Conservation (phyloP, 2,797 vertebrate genomes). For the Carapus acus region DNA sequence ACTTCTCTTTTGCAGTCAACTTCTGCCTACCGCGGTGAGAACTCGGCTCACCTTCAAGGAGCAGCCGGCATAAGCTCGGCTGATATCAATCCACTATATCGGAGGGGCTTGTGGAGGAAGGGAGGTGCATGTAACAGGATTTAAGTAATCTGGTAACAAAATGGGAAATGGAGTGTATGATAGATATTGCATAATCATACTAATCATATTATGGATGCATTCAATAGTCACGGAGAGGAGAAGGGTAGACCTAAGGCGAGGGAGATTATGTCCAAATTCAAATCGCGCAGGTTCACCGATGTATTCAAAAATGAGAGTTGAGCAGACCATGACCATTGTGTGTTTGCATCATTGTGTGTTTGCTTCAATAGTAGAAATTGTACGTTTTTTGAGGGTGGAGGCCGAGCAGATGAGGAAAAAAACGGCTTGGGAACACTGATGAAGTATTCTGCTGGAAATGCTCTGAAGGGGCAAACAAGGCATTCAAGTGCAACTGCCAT, state of each 20-base stretch:
- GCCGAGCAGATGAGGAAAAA: too few relatives aligned
- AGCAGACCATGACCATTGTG: too few relatives aligned
- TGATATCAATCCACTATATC: slow-evolving; percentile 36
- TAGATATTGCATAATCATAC: background rate
- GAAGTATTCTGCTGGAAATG: too few relatives aligned
- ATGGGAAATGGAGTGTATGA: slow-evolving; percentile 10
- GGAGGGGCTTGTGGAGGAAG: slow-evolving; percentile 19
- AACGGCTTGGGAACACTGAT: too few relatives aligned
- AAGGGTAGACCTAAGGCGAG: background rate
- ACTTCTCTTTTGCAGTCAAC: slow-evolving; percentile 49
- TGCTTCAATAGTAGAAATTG: too few relatives aligned
- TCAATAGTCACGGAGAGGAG: background rate
- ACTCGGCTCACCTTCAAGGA: slow-evolving; percentile 41
- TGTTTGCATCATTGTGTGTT: too few relatives aligned
- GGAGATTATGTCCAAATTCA: too few relatives aligned
- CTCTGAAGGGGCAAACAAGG: too few relatives aligned
- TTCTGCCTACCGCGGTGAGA: slow-evolving; percentile 35
- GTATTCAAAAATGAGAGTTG: too few relatives aligned
- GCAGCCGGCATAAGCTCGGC: slow-evolving; percentile 26
- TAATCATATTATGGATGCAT: slow-evolving; percentile 17
- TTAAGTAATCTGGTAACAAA: slow-evolving; percentile 50
- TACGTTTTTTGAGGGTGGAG: too few relatives aligned
- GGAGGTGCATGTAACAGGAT: slow-evolving; percentile 20
- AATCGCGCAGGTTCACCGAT: too few relatives aligned
- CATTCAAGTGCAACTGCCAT: too few relatives aligned